Percentiles rank a stretch among this genome's conserved stretches.
Conservation (phyloP, 2,113 vertebrate species). For the Daphoenositta chrysoptera region DNA sequence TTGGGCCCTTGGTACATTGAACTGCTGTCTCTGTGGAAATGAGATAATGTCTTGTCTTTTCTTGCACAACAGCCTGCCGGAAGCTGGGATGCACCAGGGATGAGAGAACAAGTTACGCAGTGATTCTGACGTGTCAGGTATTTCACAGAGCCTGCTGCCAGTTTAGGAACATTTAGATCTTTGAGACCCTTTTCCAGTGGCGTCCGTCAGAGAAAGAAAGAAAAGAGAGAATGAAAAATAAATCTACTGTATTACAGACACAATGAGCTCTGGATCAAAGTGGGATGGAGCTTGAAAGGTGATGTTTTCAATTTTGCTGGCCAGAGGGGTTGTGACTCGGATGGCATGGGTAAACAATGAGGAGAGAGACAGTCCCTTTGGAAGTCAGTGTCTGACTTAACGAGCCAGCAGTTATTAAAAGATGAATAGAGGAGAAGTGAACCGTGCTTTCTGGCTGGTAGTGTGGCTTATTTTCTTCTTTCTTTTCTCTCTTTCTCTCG, state of each 20-base stretch:
- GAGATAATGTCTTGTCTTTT: constrained; percentile 6
- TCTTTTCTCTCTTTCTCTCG: constrained; percentile 3
- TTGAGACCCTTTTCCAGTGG: constrained; percentile 49
- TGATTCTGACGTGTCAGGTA: neutral
- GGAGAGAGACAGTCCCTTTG: constrained; percentile 48
- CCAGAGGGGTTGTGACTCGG: constrained; percentile 51
- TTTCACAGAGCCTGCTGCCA: constrained; percentile 21
- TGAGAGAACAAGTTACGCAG: neutral
- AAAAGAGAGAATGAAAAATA: constrained; percentile 49
- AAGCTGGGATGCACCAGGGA: neutral
- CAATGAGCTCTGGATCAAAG: constrained; percentile 61
- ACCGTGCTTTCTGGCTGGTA: constrained; percentile 44
- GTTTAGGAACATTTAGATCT: neutral
- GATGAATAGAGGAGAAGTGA: constrained; percentile 51
- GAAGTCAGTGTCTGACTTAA: constrained; percentile 52
- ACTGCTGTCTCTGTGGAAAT: neutral
- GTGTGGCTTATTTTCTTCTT: constrained; percentile 4
- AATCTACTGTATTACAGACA: constrained; percentile 53
- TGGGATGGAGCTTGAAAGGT: constrained; percentile 54
- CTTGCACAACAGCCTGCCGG: neutral
- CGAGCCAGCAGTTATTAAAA: constrained; percentile 54
- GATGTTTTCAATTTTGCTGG: constrained; percentile 56
- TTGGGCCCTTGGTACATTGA: neutral
- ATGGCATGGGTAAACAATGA: constrained; percentile 40
- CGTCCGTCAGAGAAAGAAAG: constrained; percentile 6